phyloP scores from a whole-genome alignment of 92 coral and sea anemone genomes.

The Palythoa grandis region DNA sequence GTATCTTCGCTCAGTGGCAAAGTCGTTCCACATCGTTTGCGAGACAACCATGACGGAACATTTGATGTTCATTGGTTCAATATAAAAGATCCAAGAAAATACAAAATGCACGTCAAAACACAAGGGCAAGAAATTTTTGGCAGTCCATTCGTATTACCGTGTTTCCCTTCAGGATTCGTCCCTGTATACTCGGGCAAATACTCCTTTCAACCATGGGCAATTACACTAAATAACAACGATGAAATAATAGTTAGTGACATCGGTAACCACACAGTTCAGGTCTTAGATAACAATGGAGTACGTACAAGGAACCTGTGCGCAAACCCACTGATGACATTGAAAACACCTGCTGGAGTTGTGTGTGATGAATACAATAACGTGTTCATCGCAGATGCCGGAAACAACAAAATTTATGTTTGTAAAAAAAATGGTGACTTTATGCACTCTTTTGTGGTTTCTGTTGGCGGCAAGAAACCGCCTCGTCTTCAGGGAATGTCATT shows the following conservation, averaged over 20 bases:
- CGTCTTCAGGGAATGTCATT: conserved; percentile 19
- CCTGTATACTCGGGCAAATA: neutral
- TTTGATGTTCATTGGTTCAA: neutral
- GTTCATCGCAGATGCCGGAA: conserved; percentile 13
- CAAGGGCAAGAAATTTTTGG: conserved; percentile 12
- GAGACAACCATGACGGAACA: conserved; percentile 26
- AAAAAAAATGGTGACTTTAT: neutral
- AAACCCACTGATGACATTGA: neutral
- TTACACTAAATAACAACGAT: neutral
- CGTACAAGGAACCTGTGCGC: neutral
- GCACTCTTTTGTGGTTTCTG: neutral
- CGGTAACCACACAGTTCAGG: neutral
- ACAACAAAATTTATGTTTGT: neutral
- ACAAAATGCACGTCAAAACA: conserved; percentile 14
- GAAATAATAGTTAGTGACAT: conserved; percentile 11
- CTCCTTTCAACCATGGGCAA: neutral
- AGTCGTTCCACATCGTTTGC: conserved; percentile 4
- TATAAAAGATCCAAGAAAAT: neutral
- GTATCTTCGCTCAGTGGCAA: neutral
- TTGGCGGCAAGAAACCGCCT: neutral
- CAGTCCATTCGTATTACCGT: neutral
- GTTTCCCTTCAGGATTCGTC: too few species aligned
- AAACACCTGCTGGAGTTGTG: conserved; percentile 23
- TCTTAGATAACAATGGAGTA: neutral
- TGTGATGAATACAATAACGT: neutral